Evolutionary conservation across 2,888 invertebrate genomes (phyloP).

Genomic region (Ichneumon xanthorius): DNA sequence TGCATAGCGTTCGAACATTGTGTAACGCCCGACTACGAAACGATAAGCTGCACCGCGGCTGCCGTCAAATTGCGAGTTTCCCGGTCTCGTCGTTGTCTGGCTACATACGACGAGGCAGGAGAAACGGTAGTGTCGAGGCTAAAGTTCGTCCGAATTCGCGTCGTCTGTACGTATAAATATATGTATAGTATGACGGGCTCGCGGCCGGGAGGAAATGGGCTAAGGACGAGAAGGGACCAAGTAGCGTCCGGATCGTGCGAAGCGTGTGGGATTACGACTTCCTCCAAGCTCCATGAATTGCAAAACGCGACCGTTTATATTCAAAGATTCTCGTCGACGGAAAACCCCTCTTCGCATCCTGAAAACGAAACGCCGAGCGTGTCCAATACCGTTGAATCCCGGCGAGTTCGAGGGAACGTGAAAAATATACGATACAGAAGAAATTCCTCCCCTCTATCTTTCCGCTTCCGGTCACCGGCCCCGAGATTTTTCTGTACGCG

Average conservation of each 20-base stretch:
- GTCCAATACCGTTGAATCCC: not conserved
- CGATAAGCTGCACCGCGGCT: not conserved
- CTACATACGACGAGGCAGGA: not conserved
- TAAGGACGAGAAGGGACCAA: constrained; percentile 48
- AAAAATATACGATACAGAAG: constrained; percentile 11
- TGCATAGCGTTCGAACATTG: constrained; percentile 25
- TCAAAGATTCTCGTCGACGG: constrained; percentile 71
- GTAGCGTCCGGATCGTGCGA: constrained; percentile 63
- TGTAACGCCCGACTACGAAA: not conserved
- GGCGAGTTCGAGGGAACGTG: constrained; percentile 1
- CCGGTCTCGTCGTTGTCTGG: constrained; percentile 28
- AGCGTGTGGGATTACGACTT: constrained; percentile 72
- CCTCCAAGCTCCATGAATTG: constrained; percentile 70
- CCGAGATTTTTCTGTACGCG: not conserved
- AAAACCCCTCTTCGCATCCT: constrained; percentile 44
- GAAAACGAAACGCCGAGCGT: constrained; percentile 16
- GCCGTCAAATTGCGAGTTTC: constrained; percentile 30
- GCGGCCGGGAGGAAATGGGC: constrained; percentile 50
- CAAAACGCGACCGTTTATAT: constrained; percentile 72
- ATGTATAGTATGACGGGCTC: constrained; percentile 23
- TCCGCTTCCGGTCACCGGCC: not conserved
- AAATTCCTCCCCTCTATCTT: not conserved
- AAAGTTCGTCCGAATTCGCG: constrained; percentile 52
- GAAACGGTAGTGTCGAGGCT: constrained; percentile 5
- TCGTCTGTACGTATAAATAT: constrained; percentile 22